Base-by-base conservation (phyloP, 2,797 vertebrate genomes). In the Cossypha polioptera region DNA sequence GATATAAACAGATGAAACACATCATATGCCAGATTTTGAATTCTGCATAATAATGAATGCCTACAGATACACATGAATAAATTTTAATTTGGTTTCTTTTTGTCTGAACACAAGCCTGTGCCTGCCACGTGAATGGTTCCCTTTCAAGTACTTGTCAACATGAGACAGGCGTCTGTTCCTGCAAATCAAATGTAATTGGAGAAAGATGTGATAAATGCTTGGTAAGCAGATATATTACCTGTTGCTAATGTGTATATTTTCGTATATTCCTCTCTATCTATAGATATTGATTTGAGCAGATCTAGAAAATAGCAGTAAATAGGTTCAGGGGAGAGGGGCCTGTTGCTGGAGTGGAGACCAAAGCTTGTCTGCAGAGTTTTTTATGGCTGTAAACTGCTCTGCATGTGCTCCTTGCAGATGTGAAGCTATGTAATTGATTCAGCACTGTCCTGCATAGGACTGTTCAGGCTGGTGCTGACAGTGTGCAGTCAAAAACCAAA, bases 121-220 rank as follows among this genome's bases (percentile, higher is more conserved):
- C 88, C 29, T 99, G 99, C 96, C 97, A 99, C 13, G 75, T 90
- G 53, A 98, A 97, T 9, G 98, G 99, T 11, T 98, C 99, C 9
- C 47, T 97, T 80, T 98, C 98, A 21, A 96, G 63, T 6, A 25
- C 94, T 76, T 99, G 99, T 96, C 98, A 99, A 42, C 97, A 91
- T 76, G 97, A 98, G 33, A 98, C 98, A 13, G 99, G 99, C 4
- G 85, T 97, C 66, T 99, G 99, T 92, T 88, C 71, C 9, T 99
- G 99, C 96, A 98, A 97, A 94, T 38, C 97, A 35, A 98, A 98
- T 3, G 98, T 99, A 69, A 93, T 95, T 0, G 99, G 99, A 92
- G 98, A 95, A 58, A 97, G 77, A 77, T 99, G 99, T 96, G 98
- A 99, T 94, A 98, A 86, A 53, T 99, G 99, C 91, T 93, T 98